Base-by-base conservation (phyloP, 2,797 vertebrate genomes). In the Australoheros facetus region DNA sequence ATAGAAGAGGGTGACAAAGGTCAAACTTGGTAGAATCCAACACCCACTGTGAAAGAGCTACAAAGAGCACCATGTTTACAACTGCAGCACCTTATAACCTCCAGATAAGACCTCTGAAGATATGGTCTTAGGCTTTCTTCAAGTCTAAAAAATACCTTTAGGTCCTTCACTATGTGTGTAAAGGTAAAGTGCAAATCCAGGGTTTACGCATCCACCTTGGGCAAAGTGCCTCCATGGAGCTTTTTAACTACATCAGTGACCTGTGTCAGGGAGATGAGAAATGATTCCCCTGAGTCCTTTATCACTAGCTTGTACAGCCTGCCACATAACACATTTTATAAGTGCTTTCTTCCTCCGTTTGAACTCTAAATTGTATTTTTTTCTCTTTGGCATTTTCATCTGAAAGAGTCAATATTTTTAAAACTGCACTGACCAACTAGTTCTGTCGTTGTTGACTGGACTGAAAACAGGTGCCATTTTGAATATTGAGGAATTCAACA, bases 231-330 rank as follows among this genome's bases (percentile, higher is more conserved):
- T 75, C 64, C 51, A 34, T 56, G 42, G 56, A 51, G 51, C 21
- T n/a, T 62, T 75, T 73, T 37, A 62, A 69, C 73, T 48, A 55
- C 53, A 73, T 69, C 45, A 56, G 45, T 60, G 78, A 80, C n/a
- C 58, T 69, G 30, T 59, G 42, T 45, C 32, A 57, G 30, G 21
- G 14, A 59, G 32, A 69, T 11, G 2, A 42, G 9, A 56, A 62
- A 19, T 10, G 48, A 75, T 48, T 70, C 56, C 51, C 28, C 30
- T 7, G 53, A 69, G 37, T 70, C 51, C n/a, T 74, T 30, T n/a
- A 42, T 62, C 37, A 26, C 23, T 56, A 16, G 16, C 21, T 59
- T 56, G 39, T 57, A 51, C 62, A 71, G 45, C 14, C 56, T 78
- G 21, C 57, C 57, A 30, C n/a, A 26, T n/a, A 21, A 74, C 54